These are phyloP conservation scores for Sinonovacula constricta DNA, from an alignment of 1,140 invertebrate species.

Conservation along the genomic window DNA sequence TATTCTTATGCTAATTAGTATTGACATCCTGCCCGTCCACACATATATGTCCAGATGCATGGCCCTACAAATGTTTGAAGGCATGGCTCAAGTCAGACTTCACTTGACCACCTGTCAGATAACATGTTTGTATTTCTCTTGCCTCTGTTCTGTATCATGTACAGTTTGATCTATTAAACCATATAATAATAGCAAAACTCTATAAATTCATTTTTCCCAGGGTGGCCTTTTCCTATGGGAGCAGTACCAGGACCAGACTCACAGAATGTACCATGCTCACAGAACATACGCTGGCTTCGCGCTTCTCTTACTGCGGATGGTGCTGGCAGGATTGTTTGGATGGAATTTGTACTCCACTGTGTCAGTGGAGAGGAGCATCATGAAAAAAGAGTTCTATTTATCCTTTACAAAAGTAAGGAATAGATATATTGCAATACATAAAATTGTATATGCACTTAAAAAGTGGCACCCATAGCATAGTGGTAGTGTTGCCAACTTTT, in stretches of 20 bases:
- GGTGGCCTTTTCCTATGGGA: constrained; percentile 74
- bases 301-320: constrained; percentile 68
- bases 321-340: constrained; percentile 72
- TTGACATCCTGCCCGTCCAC: too few species aligned
- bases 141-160: background rate
- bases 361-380: constrained; percentile 66
- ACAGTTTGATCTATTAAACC: background rate
- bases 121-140: background rate
- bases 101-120: background rate
- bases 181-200: too few species aligned
- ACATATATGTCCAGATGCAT: too few species aligned
- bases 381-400: constrained; percentile 74
- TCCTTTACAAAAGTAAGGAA: constrained; percentile 76
- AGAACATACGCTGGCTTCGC: constrained; percentile 69
- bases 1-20: too few species aligned
- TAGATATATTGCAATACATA: too few species aligned
- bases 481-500: too few species aligned
- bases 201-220: constrained; percentile 59
- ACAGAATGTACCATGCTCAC: constrained; percentile 72
- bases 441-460: too few species aligned
- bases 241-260: constrained; percentile 70
- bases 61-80: too few species aligned
- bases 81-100: background rate
- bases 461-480: too few species aligned
- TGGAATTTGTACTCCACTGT: constrained; percentile 70